A percentile compares a stretch with the other conserved stretches of the same genome.
Conservation (phyloP, 2,113 vertebrate genomes). For the Cynopterus brachyotis region DNA sequence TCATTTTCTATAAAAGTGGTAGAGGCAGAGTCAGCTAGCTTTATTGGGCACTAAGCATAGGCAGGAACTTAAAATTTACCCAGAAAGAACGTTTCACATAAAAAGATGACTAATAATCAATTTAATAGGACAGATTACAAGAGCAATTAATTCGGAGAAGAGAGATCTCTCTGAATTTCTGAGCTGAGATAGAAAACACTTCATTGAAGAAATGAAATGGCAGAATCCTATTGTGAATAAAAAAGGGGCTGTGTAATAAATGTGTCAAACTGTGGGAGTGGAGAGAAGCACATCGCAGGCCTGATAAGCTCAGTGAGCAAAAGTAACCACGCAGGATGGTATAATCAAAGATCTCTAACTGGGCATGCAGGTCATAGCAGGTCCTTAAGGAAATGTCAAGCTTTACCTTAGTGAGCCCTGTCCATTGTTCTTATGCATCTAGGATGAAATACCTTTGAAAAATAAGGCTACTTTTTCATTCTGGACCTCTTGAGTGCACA, state of each 20-base stretch:
- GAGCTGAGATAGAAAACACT: background rate
- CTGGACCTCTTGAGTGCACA: background rate
- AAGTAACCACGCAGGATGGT: background rate
- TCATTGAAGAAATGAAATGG: background rate
- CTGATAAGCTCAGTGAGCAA: background rate
- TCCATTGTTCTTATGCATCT: too few species aligned
- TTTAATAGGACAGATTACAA: constrained; percentile 7
- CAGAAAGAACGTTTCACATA: background rate
- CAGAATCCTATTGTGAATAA: background rate
- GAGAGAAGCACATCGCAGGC: background rate
- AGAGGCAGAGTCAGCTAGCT: background rate
- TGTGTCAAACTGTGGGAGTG: background rate
- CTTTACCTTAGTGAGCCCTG: background rate
- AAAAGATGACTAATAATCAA: constrained; percentile 11
- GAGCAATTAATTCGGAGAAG: background rate
- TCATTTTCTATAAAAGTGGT: background rate
- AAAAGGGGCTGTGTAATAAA: background rate
- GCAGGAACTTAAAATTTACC: background rate
- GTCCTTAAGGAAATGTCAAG: background rate
- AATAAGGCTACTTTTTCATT: background rate
- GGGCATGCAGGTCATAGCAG: background rate
- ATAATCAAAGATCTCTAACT: background rate
- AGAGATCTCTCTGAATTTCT: background rate
- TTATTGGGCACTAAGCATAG: background rate
- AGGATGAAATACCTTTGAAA: too few species aligned